phyloP scores from a whole-genome alignment of 2,888 invertebrate genomes.

The Cheilosia vulpina region DNA sequence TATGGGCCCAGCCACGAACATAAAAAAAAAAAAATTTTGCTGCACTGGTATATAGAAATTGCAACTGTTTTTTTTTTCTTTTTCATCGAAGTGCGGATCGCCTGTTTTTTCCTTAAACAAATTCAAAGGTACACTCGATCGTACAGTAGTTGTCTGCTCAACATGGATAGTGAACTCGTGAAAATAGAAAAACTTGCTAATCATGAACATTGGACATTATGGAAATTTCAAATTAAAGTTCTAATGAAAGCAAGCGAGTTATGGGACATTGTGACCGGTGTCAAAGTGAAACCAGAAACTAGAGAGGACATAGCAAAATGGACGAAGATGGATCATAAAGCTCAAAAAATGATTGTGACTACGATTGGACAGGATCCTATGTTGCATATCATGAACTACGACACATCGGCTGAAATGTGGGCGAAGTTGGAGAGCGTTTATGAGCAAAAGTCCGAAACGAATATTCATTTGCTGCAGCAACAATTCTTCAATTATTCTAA shows the following conservation, averaged over 20 bases:
- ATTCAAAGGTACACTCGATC: background rate
- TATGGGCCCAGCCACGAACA: background rate
- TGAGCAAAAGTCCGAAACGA: slow-evolving; percentile 78
- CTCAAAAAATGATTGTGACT: slow-evolving; percentile 21
- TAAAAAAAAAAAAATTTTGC: background rate
- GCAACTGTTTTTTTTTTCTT: background rate
- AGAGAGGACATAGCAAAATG: background rate
- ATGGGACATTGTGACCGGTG: background rate
- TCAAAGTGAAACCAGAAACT: background rate
- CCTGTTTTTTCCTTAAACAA: background rate
- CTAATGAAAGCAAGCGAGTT: background rate
- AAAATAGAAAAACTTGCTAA: background rate
- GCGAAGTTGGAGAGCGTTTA: slow-evolving; percentile 75
- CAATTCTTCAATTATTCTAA: slow-evolving; percentile 34
- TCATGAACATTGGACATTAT: slow-evolving; percentile 8
- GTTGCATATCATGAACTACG: slow-evolving; percentile 70
- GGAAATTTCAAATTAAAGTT: slow-evolving; percentile 23
- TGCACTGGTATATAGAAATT: background rate
- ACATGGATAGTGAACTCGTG: background rate
- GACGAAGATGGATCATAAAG: background rate
- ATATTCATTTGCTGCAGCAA: slow-evolving; percentile 79
- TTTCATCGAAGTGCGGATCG: too few species aligned
- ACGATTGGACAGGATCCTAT: slow-evolving; percentile 65
- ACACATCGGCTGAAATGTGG: slow-evolving; percentile 69
- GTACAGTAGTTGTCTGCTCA: background rate